phyloP scores from a whole-genome alignment of 2,888 invertebrate species.

The Arrhopalites spinosus region DNA sequence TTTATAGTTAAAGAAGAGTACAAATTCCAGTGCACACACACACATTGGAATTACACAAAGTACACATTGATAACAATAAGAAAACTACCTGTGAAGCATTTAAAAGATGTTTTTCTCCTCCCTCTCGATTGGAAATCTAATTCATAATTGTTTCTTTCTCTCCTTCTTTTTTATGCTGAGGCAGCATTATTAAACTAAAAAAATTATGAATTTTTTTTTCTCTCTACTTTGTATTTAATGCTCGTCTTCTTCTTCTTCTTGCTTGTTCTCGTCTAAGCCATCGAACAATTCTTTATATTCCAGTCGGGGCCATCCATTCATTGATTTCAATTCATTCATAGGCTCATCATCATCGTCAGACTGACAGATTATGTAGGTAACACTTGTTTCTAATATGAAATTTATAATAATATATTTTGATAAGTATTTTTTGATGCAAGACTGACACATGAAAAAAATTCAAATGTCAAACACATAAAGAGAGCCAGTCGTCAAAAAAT shows the following conservation, averaged over 20 bases:
- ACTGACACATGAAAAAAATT: too few relatives aligned
- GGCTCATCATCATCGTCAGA: constrained; percentile 14
- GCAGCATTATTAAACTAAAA: background rate
- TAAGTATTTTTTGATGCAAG: too few relatives aligned
- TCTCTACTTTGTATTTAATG: constrained; percentile 1
- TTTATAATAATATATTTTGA: too few relatives aligned
- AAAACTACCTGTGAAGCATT: constrained; percentile 13
- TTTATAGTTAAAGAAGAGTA: too few relatives aligned
- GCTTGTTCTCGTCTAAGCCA: background rate
- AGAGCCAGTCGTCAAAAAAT: too few relatives aligned
- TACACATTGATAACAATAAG: constrained; percentile 5
- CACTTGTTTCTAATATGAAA: too few relatives aligned
- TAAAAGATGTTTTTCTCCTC: constrained; percentile 1
- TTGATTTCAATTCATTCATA: constrained; percentile 14
- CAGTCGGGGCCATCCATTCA: background rate
- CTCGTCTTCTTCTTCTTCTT: background rate
- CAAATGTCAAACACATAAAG: too few relatives aligned
- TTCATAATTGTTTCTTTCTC: constrained; percentile 21
- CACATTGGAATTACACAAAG: constrained; percentile 20
- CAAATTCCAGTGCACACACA: constrained; percentile 15
- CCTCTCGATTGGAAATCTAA: constrained; percentile 13
- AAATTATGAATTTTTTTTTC: background rate
- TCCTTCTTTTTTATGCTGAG: background rate
- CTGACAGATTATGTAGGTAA: background rate
- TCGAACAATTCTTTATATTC: constrained; percentile 5